These are phyloP conservation scores for Stenurella melanura DNA, from an alignment of 2,888 invertebrate genomes.

Conservation along the genomic window DNA sequence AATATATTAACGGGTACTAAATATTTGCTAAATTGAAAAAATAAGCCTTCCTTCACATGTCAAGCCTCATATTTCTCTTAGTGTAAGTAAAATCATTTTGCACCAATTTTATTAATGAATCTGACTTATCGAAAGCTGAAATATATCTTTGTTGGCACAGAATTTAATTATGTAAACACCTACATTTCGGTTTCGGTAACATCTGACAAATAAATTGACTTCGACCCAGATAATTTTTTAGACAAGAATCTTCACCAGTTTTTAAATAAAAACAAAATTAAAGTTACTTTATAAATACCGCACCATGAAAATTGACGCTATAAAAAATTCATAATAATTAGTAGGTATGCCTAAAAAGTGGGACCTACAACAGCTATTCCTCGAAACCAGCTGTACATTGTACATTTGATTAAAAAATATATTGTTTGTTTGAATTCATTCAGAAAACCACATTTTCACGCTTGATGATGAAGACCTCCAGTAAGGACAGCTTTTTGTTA, in stretches of 20 bases:
- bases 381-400: background rate
- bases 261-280: background rate
- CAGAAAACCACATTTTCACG: conserved; percentile 25
- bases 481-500: conserved; percentile 2
- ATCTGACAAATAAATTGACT: too few species aligned
- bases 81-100: too few species aligned
- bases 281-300: background rate
- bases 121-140: too few species aligned
- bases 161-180: too few species aligned
- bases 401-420: conserved; percentile 5
- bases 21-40: too few species aligned
- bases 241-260: background rate
- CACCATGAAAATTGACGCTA: background rate
- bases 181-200: too few species aligned
- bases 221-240: background rate
- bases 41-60: too few species aligned
- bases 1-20: too few species aligned
- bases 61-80: too few species aligned
- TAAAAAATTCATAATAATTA: background rate
- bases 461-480: conserved; percentile 26
- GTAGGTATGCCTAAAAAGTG: background rate
- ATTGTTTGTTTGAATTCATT: conserved; percentile 17
- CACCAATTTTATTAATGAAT: too few species aligned
- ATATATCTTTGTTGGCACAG: too few species aligned
- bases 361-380: background rate